Conservation (phyloP, 1,140 invertebrate genomes). For the Tetramorium simillimum region DNA sequence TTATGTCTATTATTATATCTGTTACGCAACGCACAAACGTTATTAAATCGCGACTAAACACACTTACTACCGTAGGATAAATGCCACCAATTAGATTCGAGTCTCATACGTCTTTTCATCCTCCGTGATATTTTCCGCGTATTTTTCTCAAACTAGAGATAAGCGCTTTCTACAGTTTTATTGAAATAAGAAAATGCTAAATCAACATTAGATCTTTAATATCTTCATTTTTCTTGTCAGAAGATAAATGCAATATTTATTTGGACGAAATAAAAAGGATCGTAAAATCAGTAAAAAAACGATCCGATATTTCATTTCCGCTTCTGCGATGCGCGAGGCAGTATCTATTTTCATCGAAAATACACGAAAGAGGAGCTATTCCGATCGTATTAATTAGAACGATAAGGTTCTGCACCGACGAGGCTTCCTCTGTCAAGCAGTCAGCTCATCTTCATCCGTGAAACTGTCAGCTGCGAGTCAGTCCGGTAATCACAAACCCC, state of each 20-base stretch:
- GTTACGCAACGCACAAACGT: not conserved
- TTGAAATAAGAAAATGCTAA: not conserved
- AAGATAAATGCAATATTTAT: not conserved
- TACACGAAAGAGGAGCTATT: conserved; percentile 1
- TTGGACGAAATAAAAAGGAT: conserved; percentile 2
- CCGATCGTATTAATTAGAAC: not conserved
- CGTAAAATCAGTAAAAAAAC: not conserved
- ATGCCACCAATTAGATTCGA: not conserved
- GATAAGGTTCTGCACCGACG: not conserved
- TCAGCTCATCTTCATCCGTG: not conserved
- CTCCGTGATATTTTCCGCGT: not conserved
- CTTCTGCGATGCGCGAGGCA: too few relatives aligned
- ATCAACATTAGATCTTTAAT: conserved; percentile 1
- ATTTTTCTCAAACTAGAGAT: not conserved
- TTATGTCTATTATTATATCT: not conserved
- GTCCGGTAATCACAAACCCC: not conserved
- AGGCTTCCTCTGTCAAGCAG: not conserved
- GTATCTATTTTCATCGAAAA: conserved; percentile 9
- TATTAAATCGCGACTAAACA: not conserved
- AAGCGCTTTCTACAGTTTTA: not conserved
- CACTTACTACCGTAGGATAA: not conserved
- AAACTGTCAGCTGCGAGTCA: not conserved
- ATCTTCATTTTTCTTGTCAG: not conserved
- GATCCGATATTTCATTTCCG: not conserved
- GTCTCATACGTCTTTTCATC: not conserved